Evolutionary conservation across 1,140 invertebrate species (phyloP), one percentile per base, ranked within the genome.

Genomic region (Cyrtorhinus lividipennis): DNA sequence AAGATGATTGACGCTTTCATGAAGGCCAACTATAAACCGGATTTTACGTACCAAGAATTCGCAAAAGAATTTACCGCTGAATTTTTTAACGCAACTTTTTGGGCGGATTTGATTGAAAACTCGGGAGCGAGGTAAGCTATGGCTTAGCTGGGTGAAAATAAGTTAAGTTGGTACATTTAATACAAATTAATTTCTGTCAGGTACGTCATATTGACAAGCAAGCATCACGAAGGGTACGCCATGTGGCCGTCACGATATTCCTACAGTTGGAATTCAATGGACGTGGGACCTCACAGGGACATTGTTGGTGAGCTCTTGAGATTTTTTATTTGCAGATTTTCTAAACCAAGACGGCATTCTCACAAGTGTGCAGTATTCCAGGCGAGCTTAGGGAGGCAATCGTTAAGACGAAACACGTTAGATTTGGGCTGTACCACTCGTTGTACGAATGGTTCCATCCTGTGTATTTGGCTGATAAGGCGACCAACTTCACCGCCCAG

Each of bases 221-320:
- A 96, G 76, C 93, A 96, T 78, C 92, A 95, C 71, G 92, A 95
- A 74, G 92, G 92, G 12, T 95, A 80, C 68, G 90, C 91, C 0
- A 62, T 95, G 24, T 95, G 90, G 83, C 92, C 92, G 25, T 93
- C 89, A 0, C 83, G 81, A 66, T 81, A 84, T 62, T 85, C 90
- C 0, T 95, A 84, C 69, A 88, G 89, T 69, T 96, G 92, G 92
- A 96, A 96, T 76, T 77, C 90, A 0, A 72, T 83, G 62, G 92
- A 95, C 69, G 78, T 91, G 62, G 93, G 93, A 45, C 90, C 92
- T 12, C 82, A 86, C 62, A 75, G 81, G 63, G 90, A 96, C 75
- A 71, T 95, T 38, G 75, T 95, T 53, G 84, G 85, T 79, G 72
- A 73, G 61, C n/a, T n/a, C n/a, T n/a, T 67, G 27, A 63, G 53